phyloP scores from a whole-genome alignment of 2,888 invertebrate genomes.

The Hyalella azteca region DNA sequence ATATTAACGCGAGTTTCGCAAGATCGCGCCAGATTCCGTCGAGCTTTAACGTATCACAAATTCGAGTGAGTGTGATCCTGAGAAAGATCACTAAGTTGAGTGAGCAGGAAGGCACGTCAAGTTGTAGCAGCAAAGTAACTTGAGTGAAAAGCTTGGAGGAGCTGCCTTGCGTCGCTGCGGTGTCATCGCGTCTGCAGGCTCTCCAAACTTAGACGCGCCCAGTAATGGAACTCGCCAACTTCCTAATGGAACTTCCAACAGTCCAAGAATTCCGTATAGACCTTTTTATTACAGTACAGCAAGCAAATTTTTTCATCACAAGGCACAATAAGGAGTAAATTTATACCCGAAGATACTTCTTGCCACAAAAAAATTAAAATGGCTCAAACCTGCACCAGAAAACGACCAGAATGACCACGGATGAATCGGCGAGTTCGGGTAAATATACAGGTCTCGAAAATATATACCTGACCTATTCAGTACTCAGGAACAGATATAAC shows the following conservation, averaged over 20 bases:
- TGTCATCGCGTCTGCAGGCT: not conserved
- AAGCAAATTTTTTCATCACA: not conserved
- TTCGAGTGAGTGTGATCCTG: no score
- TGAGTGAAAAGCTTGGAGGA: not conserved
- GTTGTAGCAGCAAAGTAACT: not conserved
- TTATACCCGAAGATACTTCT: not conserved
- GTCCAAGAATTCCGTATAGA: slow-evolving; percentile 25
- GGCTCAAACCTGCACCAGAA: no score
- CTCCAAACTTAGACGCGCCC: slow-evolving; percentile 7
- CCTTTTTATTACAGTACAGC: slow-evolving; percentile 22
- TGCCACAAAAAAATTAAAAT: not conserved
- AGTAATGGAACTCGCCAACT: slow-evolving; percentile 29
- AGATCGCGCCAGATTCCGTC: no score
- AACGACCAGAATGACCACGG: no score
- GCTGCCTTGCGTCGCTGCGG: no score
- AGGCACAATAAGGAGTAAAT: slow-evolving; percentile 1
- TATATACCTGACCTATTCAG: no score
- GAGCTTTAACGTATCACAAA: no score
- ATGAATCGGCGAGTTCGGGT: no score
- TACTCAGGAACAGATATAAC: no score
- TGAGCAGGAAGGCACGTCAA: not conserved
- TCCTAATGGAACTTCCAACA: slow-evolving; percentile 31
- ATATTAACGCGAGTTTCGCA: no score
- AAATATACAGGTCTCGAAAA: no score
- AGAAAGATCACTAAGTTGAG: no score